Base-by-base conservation (phyloP, 1,140 invertebrate genomes). In the Sinella curviseta region DNA sequence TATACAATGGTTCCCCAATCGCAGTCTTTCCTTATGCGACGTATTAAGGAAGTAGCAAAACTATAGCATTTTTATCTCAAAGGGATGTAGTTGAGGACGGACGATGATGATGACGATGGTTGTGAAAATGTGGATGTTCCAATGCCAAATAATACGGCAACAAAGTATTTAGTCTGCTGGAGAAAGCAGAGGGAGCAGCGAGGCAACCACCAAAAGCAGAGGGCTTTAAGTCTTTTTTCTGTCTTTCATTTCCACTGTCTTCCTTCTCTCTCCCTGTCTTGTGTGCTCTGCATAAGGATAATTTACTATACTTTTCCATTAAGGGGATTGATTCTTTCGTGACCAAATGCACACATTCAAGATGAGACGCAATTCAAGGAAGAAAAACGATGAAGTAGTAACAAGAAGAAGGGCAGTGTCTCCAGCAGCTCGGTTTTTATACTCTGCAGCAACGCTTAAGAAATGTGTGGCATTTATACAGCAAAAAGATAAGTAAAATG, bases 301-400 rank as follows among this genome's bases (percentile, higher is more conserved):
- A 83, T 83, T 83, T 83, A 83, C 78, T 81, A 74, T 81, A 83
- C 82, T 83, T 83, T 83, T 83, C 82, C 82, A 83, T 83, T 83
- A 81, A 78, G 74, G 77, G 78, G 82, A 83, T 83, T 83, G 82
- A 83, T 81, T 81, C 82, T 81, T 83, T 78, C 39, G 65, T 70
- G 65, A 70, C 65, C 65, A 70, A 70, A 70, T 70, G 30, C 65
- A 31, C 65, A 33, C 65, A 70, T 30, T 70, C 12, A 70, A 33
- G 65, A 70, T 33, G 26, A 70, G 26, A 30, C 12, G 55, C 3
- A 26, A 60, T n/a, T 4, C 3, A 24, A 60, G 31, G 26, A 65
- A 70, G 65, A 70, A 24, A 70, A 70, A 70, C 8, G n/a, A 16
- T 14, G 14, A 70, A 70, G 28, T 17, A 8, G 26, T 60, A 60